These are phyloP conservation scores for Baryphthengus martii DNA, from an alignment of 2,113 vertebrate species.

Conservation along the genomic window DNA sequence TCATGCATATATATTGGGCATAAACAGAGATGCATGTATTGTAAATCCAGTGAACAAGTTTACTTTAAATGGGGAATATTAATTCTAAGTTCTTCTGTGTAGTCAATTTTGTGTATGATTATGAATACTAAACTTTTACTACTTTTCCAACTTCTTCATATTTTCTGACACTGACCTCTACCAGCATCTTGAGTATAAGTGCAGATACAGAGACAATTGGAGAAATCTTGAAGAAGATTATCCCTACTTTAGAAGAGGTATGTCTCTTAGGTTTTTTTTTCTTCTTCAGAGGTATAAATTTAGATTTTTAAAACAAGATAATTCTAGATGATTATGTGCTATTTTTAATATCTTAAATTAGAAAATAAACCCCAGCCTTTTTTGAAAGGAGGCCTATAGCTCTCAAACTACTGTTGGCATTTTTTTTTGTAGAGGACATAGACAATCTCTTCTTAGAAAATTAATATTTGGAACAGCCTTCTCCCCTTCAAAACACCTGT, in stretches of 20 bases:
- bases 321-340: background rate
- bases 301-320: background rate
- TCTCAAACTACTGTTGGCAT: background rate
- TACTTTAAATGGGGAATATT: constrained; percentile 74
- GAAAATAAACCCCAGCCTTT: background rate
- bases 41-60: constrained; percentile 68
- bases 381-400: background rate
- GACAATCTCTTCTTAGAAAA: background rate
- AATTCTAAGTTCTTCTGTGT: constrained; percentile 64
- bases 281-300: background rate
- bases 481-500: background rate
- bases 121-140: constrained; percentile 60
- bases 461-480: background rate
- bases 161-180: constrained; percentile 73
- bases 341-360: background rate
- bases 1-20: constrained; percentile 71
- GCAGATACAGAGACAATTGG: constrained; percentile 96
- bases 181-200: constrained; percentile 97
- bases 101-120: constrained; percentile 22
- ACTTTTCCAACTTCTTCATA: constrained; percentile 72
- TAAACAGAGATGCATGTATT: constrained; percentile 81
- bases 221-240: constrained; percentile 97
- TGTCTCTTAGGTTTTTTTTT: constrained; percentile 28
- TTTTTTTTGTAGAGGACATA: background rate
- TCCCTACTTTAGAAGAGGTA: constrained; percentile 97